A percentile compares a stretch with the other conserved stretches of the same genome.
phyloP scores from a whole-genome alignment of 2,888 invertebrate genomes.

The Ennomos quercinarius region DNA sequence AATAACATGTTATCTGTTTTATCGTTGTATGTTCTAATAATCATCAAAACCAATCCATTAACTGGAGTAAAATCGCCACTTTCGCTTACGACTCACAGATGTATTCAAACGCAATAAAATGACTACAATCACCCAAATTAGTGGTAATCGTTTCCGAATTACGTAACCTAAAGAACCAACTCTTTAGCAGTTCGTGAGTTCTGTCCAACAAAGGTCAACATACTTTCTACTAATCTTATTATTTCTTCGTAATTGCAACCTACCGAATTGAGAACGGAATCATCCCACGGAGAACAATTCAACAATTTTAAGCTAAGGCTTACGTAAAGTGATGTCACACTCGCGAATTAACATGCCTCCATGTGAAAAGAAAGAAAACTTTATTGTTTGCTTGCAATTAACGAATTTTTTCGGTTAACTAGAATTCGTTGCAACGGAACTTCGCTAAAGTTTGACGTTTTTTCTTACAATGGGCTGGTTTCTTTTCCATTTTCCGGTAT shows the following conservation, averaged over 20 bases:
- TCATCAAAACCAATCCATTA: background rate
- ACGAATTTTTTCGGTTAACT: constrained; percentile 23
- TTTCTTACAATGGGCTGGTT: constrained; percentile 18
- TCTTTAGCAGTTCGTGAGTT: constrained; percentile 11
- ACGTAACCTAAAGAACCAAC: constrained; percentile 11
- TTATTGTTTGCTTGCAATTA: constrained; percentile 38
- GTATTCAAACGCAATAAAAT: constrained; percentile 9
- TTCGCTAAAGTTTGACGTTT: constrained; percentile 2
- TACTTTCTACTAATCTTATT: constrained; percentile 34
- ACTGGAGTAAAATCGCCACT: constrained; percentile 10
- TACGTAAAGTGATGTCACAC: constrained; percentile 42
- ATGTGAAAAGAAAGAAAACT: constrained; percentile 40
- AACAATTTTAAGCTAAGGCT: constrained; percentile 23
- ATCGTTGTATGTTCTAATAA: background rate
- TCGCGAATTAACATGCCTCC: constrained; percentile 36
- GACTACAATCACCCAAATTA: constrained; percentile 18
- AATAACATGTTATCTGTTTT: background rate
- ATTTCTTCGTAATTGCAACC: constrained; percentile 35
- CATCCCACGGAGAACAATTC: constrained; percentile 35
- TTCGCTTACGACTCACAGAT: constrained; percentile 18
- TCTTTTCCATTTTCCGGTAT: constrained; percentile 18
- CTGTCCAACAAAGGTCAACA: constrained; percentile 26
- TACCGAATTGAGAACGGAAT: constrained; percentile 10
- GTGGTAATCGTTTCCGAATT: constrained; percentile 16
- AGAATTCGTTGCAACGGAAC: constrained; percentile 28